Base-by-base conservation (phyloP, 2,888 invertebrate genomes). In the Dolomedes plantarius region DNA sequence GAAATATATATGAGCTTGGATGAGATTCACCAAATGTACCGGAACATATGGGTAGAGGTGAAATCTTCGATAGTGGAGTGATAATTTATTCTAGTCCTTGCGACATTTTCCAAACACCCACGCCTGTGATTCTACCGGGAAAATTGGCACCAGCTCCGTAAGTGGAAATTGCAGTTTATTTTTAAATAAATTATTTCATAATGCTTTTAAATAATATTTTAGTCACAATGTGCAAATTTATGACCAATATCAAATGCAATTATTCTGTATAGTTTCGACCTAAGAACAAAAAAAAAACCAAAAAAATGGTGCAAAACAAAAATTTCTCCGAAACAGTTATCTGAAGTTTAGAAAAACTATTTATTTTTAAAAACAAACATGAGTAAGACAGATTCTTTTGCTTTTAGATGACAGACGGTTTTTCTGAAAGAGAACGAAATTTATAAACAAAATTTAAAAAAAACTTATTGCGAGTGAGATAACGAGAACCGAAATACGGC, bases 1-100 rank as follows among this genome's bases (percentile, higher is more conserved):
- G 16, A 46, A 46, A 16, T 2, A 46, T 46, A 16, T 46, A n/a
- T 23, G 5, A 23, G 11, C 11, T 23, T 23, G 23, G 16, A 56
- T 56, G 11, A 56, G 23, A 23, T 56, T 19, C 23, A 56, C 23
- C 11, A 6, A 5, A 2, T 23, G 56, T 23, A 23, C 5, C 5
- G 27, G 27, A 77, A 36, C 77, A 77, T 77, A 77, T 77, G 77
- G 77, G 56, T 77, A 68, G 32, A 50, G 11, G 56, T 6, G 16
- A 9, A 46, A 19, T 56, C 50, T 11, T 56, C 9, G 23, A 32
- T 31, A 16, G 23, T 36, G 32, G 16, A 23, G 56, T 1, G 56
- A 56, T 36, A 73, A 73, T 39, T 64, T 56, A 32, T 56, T n/a
- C 19, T 3, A 11, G n/a, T 13, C 13, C 9, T 16, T 16, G n/a